Percentiles rank a stretch among this genome's conserved stretches.
Evolutionary conservation across 1,140 invertebrate species (phyloP).

Genomic region (Gonatopus flavifemur): DNA sequence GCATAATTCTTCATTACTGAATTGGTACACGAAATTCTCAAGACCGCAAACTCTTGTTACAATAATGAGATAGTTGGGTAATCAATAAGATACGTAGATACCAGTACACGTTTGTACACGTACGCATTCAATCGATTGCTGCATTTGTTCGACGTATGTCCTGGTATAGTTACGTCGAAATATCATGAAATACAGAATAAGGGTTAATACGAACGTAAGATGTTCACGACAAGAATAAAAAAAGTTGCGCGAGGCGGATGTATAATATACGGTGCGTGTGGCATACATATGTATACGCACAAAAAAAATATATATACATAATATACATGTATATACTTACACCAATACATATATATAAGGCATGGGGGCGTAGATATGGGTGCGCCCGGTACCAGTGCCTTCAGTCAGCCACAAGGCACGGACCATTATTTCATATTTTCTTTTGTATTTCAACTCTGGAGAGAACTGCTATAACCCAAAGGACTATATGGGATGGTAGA

Average conservation of each 20-base stretch:
- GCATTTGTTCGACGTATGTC: no score
- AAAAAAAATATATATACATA: slow-evolving; percentile 15
- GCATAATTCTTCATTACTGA: no score
- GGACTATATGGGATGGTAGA: slow-evolving; percentile 14
- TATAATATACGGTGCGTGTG: slow-evolving; percentile 12
- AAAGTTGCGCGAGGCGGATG: slow-evolving; percentile 27
- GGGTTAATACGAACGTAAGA: slow-evolving; percentile 45
- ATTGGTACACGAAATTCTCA: no score
- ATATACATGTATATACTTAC: slow-evolving; percentile 22
- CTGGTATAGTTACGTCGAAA: slow-evolving; percentile 42
- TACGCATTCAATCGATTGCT: no score
- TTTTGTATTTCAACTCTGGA: slow-evolving; percentile 49
- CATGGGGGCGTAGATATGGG: slow-evolving; percentile 58
- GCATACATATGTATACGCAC: slow-evolving; percentile 16
- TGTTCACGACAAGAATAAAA: slow-evolving; percentile 28
- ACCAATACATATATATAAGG: slow-evolving; percentile 41
- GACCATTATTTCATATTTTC: slow-evolving; percentile 58
- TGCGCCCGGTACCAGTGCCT: slow-evolving; percentile 56
- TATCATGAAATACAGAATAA: slow-evolving; percentile 48
- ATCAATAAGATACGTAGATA: no score
- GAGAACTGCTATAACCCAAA: slow-evolving; percentile 31
- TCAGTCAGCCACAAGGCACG: slow-evolving; percentile 53
- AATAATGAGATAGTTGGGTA: no score
- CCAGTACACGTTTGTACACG: no score
- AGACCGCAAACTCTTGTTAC: no score